Conservation (phyloP, 2,797 vertebrate genomes). For the Echeneis naucrates region DNA sequence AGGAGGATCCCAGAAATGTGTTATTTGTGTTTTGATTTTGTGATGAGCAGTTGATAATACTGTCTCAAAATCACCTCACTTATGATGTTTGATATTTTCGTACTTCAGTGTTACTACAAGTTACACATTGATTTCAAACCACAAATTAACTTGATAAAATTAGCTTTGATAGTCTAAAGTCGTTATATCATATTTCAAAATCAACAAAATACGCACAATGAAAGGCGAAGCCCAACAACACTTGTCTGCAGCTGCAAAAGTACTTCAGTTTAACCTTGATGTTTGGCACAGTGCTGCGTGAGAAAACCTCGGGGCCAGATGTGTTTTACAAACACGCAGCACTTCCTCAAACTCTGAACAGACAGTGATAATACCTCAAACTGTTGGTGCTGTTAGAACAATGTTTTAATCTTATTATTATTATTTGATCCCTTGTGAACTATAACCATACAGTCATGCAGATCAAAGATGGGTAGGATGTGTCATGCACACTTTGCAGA, state of each 20-base stretch:
- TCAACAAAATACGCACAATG: no score
- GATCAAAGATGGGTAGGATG: slow-evolving; percentile 46
- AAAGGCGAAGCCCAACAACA: no score
- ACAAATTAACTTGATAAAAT: no score
- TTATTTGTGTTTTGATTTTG: no score
- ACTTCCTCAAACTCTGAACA: slow-evolving; percentile 15
- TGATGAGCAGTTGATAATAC: no score
- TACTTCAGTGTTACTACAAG: no score
- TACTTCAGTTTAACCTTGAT: background rate
- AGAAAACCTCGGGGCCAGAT: background rate
- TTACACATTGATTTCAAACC: no score
- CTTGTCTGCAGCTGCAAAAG: background rate
- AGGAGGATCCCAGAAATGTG: no score
- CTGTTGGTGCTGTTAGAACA: background rate
- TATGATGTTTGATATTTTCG: no score
- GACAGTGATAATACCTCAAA: slow-evolving; percentile 21
- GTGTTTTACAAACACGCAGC: slow-evolving; percentile 7
- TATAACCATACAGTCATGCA: slow-evolving; percentile 36
- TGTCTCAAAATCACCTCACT: no score
- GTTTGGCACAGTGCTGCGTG: slow-evolving; percentile 2
- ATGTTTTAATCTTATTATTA: slow-evolving; percentile 24
- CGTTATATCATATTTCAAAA: no score
- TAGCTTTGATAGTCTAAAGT: no score
- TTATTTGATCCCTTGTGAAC: slow-evolving; percentile 58
- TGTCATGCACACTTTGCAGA: slow-evolving; percentile 34